Conservation (phyloP, 1,140 invertebrate species). For the Caenorhabditis briggsae region DNA sequence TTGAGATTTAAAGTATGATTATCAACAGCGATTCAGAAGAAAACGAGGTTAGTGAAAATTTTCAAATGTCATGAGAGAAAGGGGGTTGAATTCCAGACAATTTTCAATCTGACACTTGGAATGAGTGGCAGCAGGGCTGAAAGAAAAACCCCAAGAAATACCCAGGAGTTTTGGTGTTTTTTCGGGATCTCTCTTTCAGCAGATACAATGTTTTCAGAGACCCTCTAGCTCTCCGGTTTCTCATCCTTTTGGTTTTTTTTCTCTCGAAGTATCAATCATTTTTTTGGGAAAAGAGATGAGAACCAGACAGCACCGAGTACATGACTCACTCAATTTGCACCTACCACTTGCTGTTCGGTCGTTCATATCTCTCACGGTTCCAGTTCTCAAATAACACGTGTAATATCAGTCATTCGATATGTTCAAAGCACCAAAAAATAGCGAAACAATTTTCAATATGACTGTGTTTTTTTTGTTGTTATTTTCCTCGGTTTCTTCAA, state of each 20-base stretch:
- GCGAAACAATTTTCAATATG: slow-evolving; percentile 14
- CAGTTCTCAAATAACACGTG: slow-evolving; percentile 26
- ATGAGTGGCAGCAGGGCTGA: not conserved
- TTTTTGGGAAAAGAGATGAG: not conserved
- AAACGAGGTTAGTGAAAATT: no score
- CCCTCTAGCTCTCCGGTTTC: not conserved
- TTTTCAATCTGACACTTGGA: not conserved
- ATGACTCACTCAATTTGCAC: slow-evolving; percentile 14
- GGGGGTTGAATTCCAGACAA: no score
- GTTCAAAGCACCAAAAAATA: not conserved
- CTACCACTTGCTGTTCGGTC: not conserved
- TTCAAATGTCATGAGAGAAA: no score
- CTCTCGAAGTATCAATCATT: slow-evolving; percentile 15
- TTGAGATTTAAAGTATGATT: not conserved
- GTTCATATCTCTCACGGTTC: slow-evolving; percentile 14
- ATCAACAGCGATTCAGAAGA: not conserved
- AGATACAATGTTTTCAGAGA: not conserved
- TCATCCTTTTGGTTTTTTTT: not conserved
- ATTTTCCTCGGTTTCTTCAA: not conserved
- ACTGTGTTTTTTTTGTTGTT: not conserved
- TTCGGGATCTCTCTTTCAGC: not conserved
- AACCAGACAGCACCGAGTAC: slow-evolving; percentile 19
- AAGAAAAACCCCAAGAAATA: not conserved
- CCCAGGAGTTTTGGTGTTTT: not conserved
- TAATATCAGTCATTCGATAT: slow-evolving; percentile 38